Conservation (phyloP, 92 coral and sea anemone genomes). For the Isaurus tuberculatus region DNA sequence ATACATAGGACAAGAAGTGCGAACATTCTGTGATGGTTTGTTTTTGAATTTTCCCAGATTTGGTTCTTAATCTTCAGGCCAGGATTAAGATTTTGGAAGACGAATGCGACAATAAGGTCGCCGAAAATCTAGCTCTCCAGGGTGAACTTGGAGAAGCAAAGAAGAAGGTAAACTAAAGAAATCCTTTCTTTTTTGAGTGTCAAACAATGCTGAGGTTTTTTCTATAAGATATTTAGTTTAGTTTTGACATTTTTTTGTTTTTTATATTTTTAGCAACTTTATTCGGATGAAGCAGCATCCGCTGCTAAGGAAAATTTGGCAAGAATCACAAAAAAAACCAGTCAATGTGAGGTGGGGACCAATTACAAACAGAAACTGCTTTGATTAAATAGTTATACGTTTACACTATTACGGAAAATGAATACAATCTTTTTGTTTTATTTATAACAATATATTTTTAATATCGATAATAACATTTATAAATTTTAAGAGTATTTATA, state of each 20-base stretch:
- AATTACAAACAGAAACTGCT: too few species aligned
- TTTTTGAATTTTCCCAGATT: not conserved
- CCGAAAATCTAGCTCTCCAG: not conserved
- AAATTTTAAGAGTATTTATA: too few species aligned
- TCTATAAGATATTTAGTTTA: not conserved
- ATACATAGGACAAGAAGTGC: too few species aligned
- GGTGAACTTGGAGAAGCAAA: not conserved
- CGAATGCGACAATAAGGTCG: not conserved
- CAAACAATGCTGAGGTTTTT: not conserved
- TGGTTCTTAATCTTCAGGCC: not conserved
- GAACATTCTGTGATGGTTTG: not conserved
- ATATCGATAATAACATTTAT: too few species aligned
- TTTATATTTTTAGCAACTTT: not conserved
- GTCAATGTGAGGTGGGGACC: not conserved
- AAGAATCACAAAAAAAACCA: not conserved
- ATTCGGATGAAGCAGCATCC: not conserved
- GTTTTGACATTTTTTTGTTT: not conserved
- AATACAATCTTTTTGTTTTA: too few species aligned
- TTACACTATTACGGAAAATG: too few species aligned
- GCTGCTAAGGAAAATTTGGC: not conserved
- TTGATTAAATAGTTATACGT: too few species aligned
- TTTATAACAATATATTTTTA: too few species aligned
- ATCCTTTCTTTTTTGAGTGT: not conserved
- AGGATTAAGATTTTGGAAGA: slow-evolving; percentile 9
- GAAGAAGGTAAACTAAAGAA: not conserved